Percentiles rank a stretch among this genome's conserved stretches.
phyloP scores from a whole-genome alignment of 2,888 invertebrate genomes.

The Parascotia fuliginaria region DNA sequence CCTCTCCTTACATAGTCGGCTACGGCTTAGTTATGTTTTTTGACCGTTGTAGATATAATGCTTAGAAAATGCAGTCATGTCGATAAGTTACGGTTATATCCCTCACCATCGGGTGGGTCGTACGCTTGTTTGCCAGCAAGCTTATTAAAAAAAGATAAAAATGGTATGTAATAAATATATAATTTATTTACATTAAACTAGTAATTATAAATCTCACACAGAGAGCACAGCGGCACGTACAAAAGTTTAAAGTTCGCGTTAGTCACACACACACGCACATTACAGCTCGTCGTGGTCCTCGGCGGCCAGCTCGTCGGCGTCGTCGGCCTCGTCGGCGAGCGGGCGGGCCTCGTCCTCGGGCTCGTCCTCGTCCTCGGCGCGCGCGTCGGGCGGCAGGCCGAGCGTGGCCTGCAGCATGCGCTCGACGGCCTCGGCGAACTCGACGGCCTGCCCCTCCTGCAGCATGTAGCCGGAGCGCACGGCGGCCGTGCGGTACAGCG shows the following conservation, averaged over 20 bases:
- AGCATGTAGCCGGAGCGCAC: slow-evolving; percentile 95
- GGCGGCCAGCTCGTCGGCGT: slow-evolving; percentile 33
- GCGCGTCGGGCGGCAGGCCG: slow-evolving; percentile 89
- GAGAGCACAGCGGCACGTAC: slow-evolving; percentile 27
- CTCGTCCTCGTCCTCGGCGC: slow-evolving; percentile 36
- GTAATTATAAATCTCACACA: slow-evolving; percentile 29
- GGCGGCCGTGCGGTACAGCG: slow-evolving; percentile 93
- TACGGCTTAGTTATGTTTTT: too few species aligned
- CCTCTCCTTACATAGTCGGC: too few species aligned
- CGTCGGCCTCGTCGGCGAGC: slow-evolving; percentile 29
- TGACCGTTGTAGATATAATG: too few species aligned
- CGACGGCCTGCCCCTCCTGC: slow-evolving; percentile 84
- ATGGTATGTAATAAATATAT: slow-evolving; percentile 43
- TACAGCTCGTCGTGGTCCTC: slow-evolving; percentile 68
- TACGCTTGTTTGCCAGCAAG: too few species aligned
- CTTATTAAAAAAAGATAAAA: background rate
- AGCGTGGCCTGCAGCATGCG: slow-evolving; percentile 93
- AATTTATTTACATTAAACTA: slow-evolving; percentile 57
- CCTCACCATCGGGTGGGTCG: too few species aligned
- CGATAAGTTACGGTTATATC: too few species aligned
- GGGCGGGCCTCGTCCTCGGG: slow-evolving; percentile 35
- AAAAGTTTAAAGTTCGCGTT: slow-evolving; percentile 23
- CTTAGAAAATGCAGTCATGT: too few species aligned
- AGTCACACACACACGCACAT: slow-evolving; percentile 10
- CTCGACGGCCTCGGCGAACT: slow-evolving; percentile 96